These are phyloP conservation scores for Poecilia velifera DNA, from an alignment of 2,797 vertebrate genomes.

Conservation along the genomic window DNA sequence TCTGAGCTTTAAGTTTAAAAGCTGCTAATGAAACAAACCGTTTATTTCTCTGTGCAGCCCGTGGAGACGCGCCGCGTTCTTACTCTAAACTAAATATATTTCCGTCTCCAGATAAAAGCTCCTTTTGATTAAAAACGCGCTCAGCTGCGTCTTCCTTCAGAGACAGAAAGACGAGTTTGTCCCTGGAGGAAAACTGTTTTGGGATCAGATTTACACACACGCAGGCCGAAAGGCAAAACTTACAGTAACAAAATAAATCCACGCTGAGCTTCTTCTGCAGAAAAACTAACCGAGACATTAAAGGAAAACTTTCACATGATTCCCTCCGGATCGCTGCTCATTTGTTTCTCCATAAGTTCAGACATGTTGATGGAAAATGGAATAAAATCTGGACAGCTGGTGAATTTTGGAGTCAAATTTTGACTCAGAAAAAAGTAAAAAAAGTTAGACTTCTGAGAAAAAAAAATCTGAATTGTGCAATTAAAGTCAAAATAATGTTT, in stretches of 20 bases:
- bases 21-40: neutral
- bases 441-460: too few species aligned
- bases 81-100: neutral
- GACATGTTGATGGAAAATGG: neutral
- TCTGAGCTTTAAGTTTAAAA: neutral
- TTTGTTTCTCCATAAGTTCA: neutral
- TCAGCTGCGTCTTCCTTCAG: conserved; percentile 1
- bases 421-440: neutral
- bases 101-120: conserved; percentile 4
- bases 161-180: conserved; percentile 26
- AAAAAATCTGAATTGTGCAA: too few species aligned
- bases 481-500: too few species aligned
- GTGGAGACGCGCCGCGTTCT: neutral
- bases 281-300: neutral
- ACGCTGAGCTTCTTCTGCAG: neutral
- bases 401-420: neutral
- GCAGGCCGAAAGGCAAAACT: neutral
- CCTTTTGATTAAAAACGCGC: conserved; percentile 19
- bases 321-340: neutral
- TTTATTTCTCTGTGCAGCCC: neutral
- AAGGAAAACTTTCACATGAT: neutral
- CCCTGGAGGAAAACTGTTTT: conserved; percentile 14
- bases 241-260: neutral
- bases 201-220: conserved; percentile 21
- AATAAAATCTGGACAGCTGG: neutral